Conservation (phyloP, 2,797 vertebrate genomes). For the Myotis findleyi region DNA sequence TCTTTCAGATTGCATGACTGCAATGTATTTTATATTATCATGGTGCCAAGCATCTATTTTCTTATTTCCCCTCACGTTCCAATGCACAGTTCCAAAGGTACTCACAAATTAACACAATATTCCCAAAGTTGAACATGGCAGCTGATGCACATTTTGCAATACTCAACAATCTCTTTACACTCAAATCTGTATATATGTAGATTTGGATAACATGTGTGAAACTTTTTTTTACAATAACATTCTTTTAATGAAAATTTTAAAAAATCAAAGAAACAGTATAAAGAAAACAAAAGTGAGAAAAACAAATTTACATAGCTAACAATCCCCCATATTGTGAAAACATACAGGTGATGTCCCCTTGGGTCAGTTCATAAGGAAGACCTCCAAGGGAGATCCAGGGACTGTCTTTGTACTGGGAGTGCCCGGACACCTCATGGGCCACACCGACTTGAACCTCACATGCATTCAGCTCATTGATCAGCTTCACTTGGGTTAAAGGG, state of each 20-base stretch:
- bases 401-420: slow-evolving; percentile 94
- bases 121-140: neutral
- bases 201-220: neutral
- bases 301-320: neutral
- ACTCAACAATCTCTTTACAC: neutral
- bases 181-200: neutral
- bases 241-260: no score
- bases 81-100: neutral
- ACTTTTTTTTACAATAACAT: neutral
- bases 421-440: slow-evolving; percentile 95
- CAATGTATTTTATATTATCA: neutral
- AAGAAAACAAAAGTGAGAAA: no score
- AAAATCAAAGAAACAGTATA: no score
- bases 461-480: slow-evolving; percentile 96
- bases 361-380: slow-evolving; percentile 94
- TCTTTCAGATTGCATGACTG: neutral
- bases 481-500: slow-evolving; percentile 95
- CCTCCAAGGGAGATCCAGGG: slow-evolving; percentile 97
- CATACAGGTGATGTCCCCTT: slow-evolving; percentile 96
- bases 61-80: neutral
- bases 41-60: neutral
- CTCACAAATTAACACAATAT: neutral
- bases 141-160: neutral
- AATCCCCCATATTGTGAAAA: slow-evolving; percentile 91
- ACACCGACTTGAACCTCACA: slow-evolving; percentile 93